Evolutionary conservation across 2,888 invertebrate genomes (phyloP).

Genomic region (Imbricaverruca yamaguchii): DNA sequence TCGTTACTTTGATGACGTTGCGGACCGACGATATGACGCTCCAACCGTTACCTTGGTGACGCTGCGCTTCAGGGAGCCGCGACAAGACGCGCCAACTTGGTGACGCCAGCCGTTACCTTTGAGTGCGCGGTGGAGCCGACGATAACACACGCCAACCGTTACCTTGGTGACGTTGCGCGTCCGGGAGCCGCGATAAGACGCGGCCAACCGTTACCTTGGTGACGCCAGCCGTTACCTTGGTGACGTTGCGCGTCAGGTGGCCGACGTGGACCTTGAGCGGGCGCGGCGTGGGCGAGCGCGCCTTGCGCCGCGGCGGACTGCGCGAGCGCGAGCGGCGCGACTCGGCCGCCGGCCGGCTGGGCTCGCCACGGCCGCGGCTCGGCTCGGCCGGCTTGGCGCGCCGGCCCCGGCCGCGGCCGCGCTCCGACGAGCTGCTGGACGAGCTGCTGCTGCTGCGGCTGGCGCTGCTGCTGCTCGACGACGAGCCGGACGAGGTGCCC

Average conservation of each 20-base stretch:
- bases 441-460: slow-evolving; percentile 34
- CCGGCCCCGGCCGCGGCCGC: slow-evolving; percentile 41
- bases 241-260: slow-evolving; percentile 82
- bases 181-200: no score
- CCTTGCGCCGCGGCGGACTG: slow-evolving; percentile 54
- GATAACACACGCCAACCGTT: no score
- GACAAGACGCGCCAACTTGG: no score
- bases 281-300: slow-evolving; percentile 79
- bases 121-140: no score
- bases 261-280: slow-evolving; percentile 93
- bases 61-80: no score
- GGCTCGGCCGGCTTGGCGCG: slow-evolving; percentile 26
- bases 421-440: slow-evolving; percentile 34
- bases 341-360: slow-evolving; percentile 27
- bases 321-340: slow-evolving; percentile 48
- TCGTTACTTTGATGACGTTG: no score
- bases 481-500: slow-evolving; percentile 42
- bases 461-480: slow-evolving; percentile 34
- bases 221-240: slow-evolving; percentile 51
- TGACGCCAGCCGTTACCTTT: no score
- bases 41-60: no score
- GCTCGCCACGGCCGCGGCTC: slow-evolving; percentile 27
- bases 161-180: no score
- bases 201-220: no score
- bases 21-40: no score